A percentile compares a stretch with the other conserved stretches of the same genome.
Conservation (phyloP, 2,797 vertebrate species). For the Psittacula derbiana region DNA sequence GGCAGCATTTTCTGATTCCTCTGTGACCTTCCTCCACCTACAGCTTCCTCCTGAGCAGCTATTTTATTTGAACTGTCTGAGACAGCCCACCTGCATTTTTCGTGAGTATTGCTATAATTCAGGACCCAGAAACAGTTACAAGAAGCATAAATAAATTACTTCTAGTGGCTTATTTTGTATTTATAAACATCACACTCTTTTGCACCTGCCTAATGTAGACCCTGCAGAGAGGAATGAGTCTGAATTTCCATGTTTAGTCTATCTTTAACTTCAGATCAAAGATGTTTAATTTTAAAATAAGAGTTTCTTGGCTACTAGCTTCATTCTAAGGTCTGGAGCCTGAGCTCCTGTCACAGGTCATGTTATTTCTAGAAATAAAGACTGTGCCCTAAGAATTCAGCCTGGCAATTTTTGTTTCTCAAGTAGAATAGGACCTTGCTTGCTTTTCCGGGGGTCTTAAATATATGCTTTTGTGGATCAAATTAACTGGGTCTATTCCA, state of each 20-base stretch:
- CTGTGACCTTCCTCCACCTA: background rate
- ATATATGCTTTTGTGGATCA: background rate
- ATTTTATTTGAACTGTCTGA: background rate
- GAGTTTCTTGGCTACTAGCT: background rate
- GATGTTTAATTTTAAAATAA: background rate
- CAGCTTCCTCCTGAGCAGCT: background rate
- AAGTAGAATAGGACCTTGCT: background rate
- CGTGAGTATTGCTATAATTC: background rate
- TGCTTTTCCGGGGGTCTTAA: background rate
- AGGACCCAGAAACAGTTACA: background rate
- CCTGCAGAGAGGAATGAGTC: background rate
- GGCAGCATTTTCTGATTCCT: background rate
- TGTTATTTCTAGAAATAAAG: background rate
- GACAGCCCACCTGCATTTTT: background rate
- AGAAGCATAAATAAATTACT: background rate
- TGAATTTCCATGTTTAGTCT: background rate
- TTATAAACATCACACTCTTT: background rate
- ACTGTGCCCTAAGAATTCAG: background rate
- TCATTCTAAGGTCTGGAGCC: background rate
- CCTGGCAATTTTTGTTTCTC: background rate
- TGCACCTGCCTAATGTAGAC: background rate
- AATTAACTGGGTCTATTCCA: background rate
- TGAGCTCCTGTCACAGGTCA: background rate
- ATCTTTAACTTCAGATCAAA: background rate
- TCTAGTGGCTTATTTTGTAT: background rate